Conservation (phyloP, 1,140 invertebrate genomes). For the Penaeus vannamei region DNA sequence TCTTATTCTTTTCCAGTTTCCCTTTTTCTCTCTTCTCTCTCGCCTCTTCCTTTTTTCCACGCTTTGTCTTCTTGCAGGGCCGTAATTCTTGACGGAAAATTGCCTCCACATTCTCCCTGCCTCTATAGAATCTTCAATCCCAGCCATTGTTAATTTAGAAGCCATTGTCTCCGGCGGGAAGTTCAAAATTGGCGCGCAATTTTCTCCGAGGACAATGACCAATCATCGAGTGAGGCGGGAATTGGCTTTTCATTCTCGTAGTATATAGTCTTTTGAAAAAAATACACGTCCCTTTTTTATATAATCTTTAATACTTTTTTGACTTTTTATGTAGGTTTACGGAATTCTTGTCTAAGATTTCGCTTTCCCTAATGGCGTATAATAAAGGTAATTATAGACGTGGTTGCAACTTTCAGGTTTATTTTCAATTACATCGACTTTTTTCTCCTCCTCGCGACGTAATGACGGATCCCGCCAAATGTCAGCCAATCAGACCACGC, state of each 20-base stretch:
- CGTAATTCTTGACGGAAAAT: conserved; percentile 61
- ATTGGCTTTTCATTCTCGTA: conserved; percentile 27
- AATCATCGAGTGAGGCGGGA: conserved; percentile 40
- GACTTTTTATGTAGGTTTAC: neutral
- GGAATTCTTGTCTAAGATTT: no score
- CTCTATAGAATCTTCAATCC: conserved; percentile 45
- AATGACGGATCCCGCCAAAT: conserved; percentile 28
- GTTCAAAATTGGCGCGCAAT: conserved; percentile 65
- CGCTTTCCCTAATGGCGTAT: neutral
- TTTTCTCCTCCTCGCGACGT: neutral
- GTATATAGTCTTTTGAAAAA: neutral
- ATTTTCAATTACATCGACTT: conserved; percentile 17
- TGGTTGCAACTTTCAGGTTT: neutral
- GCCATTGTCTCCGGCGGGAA: conserved; percentile 59
- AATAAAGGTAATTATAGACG: neutral
- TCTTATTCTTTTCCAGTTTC: no score
- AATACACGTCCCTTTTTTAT: neutral
- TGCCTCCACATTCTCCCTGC: conserved; percentile 34
- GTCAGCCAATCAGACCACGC: conserved; percentile 53
- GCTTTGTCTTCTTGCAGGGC: neutral
- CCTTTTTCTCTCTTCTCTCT: no score
- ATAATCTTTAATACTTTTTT: neutral
- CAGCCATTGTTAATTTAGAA: conserved; percentile 61
- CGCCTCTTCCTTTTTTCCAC: neutral
- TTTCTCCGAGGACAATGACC: conserved; percentile 58